phyloP scores from a whole-genome alignment of 2,797 vertebrate species.

The Pagetopsis macropterus region DNA sequence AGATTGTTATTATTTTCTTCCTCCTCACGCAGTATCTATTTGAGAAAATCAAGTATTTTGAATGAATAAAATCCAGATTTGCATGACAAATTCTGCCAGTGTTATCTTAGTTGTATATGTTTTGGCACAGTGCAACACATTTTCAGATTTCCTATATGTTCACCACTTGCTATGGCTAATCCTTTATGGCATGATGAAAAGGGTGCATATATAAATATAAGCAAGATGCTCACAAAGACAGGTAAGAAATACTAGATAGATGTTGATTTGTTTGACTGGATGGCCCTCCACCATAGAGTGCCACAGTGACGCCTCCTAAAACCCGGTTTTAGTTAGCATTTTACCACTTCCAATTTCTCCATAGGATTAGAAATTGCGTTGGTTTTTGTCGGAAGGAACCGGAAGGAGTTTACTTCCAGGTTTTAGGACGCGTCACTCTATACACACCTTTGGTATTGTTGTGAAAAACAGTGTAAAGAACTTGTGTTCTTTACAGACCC shows the following conservation, averaged over 20 bases:
- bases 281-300: background rate
- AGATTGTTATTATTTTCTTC: constrained; percentile 40
- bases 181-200: background rate
- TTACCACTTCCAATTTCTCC: no score
- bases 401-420: no score
- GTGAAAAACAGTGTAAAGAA: background rate
- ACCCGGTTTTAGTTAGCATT: no score
- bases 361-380: no score
- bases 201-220: background rate
- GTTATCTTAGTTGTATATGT: background rate
- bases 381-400: no score
- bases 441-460: background rate
- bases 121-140: background rate
- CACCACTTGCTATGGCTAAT: background rate
- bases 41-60: background rate
- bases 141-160: background rate
- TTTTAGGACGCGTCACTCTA: background rate
- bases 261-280: no score
- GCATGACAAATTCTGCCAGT: background rate
- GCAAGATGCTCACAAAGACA: background rate
- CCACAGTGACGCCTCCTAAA: no score
- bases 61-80: no score
- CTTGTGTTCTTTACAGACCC: background rate
- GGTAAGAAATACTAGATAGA: no score
- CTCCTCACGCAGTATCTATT: background rate